Evolutionary conservation across 1,140 invertebrate species (phyloP).

Genomic region (Harlomillsia oculata): DNA sequence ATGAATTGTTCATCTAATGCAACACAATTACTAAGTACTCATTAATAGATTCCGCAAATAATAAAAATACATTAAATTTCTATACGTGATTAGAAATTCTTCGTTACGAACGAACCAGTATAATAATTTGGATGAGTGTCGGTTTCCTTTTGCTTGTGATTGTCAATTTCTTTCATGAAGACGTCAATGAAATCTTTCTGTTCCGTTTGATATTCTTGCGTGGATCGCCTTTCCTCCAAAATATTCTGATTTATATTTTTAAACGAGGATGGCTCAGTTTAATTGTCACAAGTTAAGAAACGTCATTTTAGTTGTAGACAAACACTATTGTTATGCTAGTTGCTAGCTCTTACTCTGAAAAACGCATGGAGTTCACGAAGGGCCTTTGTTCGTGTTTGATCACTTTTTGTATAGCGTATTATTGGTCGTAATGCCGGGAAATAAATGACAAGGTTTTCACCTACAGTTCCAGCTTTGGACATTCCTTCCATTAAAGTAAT

Average conservation of each 20-base stretch:
- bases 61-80: slow-evolving; percentile 36
- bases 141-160: not conserved
- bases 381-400: too few species aligned
- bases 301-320: too few species aligned
- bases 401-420: not conserved
- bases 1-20: slow-evolving; percentile 32
- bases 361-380: not conserved
- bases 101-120: slow-evolving; percentile 16
- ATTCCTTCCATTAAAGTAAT: slow-evolving; percentile 9
- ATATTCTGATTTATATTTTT: not conserved
- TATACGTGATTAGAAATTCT: not conserved
- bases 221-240: not conserved
- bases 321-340: too few species aligned
- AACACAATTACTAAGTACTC: too few species aligned
- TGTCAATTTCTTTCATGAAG: slow-evolving; percentile 17
- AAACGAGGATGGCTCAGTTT: not conserved
- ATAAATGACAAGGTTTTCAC: not conserved
- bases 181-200: slow-evolving; percentile 36
- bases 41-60: not conserved
- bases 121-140: not conserved
- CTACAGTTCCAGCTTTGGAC: slow-evolving; percentile 3
- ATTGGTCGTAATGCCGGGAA: not conserved
- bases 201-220: slow-evolving; percentile 3
- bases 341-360: not conserved
- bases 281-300: not conserved